Base-by-base conservation (phyloP, 2,888 invertebrate species). In the Pollenia griseotomentosa region DNA sequence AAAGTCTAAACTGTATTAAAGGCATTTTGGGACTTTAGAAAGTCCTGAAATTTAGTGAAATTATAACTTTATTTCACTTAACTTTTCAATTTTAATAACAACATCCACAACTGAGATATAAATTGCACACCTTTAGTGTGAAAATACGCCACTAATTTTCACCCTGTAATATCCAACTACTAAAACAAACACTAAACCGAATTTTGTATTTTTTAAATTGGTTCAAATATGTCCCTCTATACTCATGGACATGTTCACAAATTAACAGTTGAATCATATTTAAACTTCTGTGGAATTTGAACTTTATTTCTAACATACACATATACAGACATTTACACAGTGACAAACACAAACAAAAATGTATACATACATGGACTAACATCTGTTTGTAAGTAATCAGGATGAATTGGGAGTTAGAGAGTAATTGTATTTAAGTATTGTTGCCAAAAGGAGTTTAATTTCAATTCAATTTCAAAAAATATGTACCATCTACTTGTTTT, bases 241-340 rank as follows among this genome's bases (percentile, higher is more conserved):
- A 23, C 2, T 4, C 11, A 53, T 40, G 16, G 42, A 61, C 12
- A 10, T 68, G 51, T 79, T 70, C 40, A 19, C 59, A 61, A 40
- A 59, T 53, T 61, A 79, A 59, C 51, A 79, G 70, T 61, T 61
- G 42, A 79, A 61, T 8, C 59, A 70, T 70, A 61, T 70, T 79
- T 40, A 19, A 51, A 70, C 51, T 51, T 51, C 70, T 61, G 70
- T 70, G 19, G 1, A 46, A 46, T n/a, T 66, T 48, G 19, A 51
- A 40, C 51, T n/a, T 65, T 44, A 65, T 55, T 70, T 53, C 42
- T 42, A 2, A 33, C 33, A 6, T 33, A 33, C 33, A 6, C 42
- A 57, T 57, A 46, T 73, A 19, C n/a, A 48, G 10, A 11, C 5
- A 48, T 12, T 6, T 46, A 12, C 9, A 55, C 4, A 4, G 2